Evolutionary conservation across 2,797 vertebrate species (phyloP).

Genomic region (Fringilla coelebs): DNA sequence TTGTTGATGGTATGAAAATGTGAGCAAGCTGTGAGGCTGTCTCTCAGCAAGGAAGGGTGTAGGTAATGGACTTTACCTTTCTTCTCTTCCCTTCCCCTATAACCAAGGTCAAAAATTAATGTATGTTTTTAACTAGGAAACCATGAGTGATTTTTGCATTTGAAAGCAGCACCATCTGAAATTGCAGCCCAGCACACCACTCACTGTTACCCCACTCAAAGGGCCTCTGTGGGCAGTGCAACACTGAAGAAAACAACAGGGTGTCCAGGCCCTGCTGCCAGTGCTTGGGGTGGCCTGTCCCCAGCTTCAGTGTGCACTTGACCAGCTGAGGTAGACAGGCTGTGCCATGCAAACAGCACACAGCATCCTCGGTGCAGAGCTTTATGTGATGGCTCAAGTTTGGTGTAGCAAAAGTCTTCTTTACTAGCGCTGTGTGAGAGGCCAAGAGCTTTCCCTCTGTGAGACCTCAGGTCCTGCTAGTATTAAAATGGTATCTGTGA

Average conservation of each 20-base stretch:
- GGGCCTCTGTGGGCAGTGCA: rapidly evolving
- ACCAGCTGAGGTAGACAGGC: not conserved
- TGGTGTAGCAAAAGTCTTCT: not conserved
- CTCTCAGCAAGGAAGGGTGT: not conserved
- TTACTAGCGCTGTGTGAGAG: not conserved
- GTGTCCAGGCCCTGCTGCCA: rapidly evolving
- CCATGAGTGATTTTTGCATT: not conserved
- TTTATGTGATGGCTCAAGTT: not conserved
- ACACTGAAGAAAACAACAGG: not conserved
- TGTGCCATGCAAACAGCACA: not conserved
- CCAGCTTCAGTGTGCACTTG: not conserved
- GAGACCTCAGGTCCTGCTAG: not conserved
- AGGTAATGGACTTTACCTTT: not conserved
- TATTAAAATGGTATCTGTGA: not conserved
- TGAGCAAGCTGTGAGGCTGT: not conserved
- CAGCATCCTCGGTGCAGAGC: not conserved
- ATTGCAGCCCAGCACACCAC: not conserved
- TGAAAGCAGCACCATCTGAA: not conserved
- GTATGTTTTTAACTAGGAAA: not conserved
- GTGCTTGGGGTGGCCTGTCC: not conserved
- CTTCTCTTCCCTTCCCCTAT: not conserved
- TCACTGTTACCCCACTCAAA: not conserved
- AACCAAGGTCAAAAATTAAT: not conserved
- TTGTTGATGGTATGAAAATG: not conserved
- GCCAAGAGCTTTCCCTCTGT: not conserved